A percentile compares a stretch with the other conserved stretches of the same genome.
Evolutionary conservation across 2,113 vertebrate genomes (phyloP).

Genomic region (Melierax canorus): DNA sequence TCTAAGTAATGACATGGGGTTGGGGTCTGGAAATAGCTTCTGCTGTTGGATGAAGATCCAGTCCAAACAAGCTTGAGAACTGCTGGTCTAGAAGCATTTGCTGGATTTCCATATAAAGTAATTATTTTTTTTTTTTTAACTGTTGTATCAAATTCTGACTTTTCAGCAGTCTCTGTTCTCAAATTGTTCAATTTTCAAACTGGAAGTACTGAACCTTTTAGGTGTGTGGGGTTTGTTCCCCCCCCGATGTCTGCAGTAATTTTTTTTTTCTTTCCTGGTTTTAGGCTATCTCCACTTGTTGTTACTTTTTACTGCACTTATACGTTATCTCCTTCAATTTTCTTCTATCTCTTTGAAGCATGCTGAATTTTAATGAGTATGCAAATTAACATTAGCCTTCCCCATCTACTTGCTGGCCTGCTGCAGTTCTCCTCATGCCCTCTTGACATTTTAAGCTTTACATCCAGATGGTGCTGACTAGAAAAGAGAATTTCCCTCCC

Average conservation of each 20-base stretch:
- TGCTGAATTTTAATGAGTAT: constrained; percentile 43
- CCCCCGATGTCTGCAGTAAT: background rate
- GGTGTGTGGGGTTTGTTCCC: too few species aligned
- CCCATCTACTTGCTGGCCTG: constrained; percentile 7
- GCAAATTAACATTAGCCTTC: constrained; percentile 15
- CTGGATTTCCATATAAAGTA: background rate
- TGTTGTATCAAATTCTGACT: background rate
- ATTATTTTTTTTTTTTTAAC: background rate
- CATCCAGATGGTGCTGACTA: constrained; percentile 20
- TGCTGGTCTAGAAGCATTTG: background rate
- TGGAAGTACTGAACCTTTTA: background rate
- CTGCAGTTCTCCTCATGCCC: background rate
- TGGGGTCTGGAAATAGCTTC: background rate
- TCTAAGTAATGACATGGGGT: background rate
- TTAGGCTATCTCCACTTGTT: background rate
- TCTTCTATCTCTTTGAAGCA: constrained; percentile 29
- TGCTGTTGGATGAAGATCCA: background rate
- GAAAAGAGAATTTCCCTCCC: background rate
- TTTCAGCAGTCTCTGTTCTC: background rate
- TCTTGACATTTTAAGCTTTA: constrained; percentile 27
- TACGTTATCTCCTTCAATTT: constrained; percentile 6
- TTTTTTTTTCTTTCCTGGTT: background rate
- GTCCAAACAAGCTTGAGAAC: background rate
- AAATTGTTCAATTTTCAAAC: background rate
- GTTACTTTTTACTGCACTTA: background rate